A percentile compares a stretch with the other conserved stretches of the same genome.
Evolutionary conservation across 2,888 invertebrate genomes (phyloP).

Genomic region (Dryobotodes eremita): DNA sequence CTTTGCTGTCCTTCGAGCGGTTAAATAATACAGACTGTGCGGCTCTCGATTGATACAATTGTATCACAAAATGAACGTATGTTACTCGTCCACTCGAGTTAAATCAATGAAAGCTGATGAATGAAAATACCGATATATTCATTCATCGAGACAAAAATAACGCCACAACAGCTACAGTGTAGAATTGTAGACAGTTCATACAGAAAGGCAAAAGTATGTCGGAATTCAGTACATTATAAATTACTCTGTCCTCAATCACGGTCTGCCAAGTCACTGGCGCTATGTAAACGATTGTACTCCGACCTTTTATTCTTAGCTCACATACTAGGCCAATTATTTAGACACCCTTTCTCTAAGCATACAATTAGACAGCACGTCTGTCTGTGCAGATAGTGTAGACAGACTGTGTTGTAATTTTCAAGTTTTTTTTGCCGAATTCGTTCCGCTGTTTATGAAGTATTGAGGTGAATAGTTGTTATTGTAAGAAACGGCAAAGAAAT

Average conservation of each 20-base stretch:
- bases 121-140: conserved; percentile 42
- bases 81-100: neutral
- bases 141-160: conserved; percentile 44
- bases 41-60: neutral
- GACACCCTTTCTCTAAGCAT: conserved; percentile 61
- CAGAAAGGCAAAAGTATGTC: neutral
- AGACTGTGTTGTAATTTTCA: conserved; percentile 35
- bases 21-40: neutral
- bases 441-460: conserved; percentile 50
- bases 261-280: conserved; percentile 38
- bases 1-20: neutral
- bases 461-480: conserved; percentile 46
- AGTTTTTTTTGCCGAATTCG: conserved; percentile 49
- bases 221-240: conserved; percentile 9
- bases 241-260: conserved; percentile 14
- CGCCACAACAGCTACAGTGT: neutral
- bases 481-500: conserved; percentile 1
- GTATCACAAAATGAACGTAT: conserved; percentile 30
- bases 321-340: conserved; percentile 58
- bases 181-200: neutral
- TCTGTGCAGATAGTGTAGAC: neutral
- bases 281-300: conserved; percentile 56
- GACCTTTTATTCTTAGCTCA: conserved; percentile 57
- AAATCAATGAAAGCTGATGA: conserved; percentile 44
- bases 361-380: conserved; percentile 34